Evolutionary conservation across 2,797 vertebrate genomes (phyloP).

Genomic region (Manis crassicaudata): DNA sequence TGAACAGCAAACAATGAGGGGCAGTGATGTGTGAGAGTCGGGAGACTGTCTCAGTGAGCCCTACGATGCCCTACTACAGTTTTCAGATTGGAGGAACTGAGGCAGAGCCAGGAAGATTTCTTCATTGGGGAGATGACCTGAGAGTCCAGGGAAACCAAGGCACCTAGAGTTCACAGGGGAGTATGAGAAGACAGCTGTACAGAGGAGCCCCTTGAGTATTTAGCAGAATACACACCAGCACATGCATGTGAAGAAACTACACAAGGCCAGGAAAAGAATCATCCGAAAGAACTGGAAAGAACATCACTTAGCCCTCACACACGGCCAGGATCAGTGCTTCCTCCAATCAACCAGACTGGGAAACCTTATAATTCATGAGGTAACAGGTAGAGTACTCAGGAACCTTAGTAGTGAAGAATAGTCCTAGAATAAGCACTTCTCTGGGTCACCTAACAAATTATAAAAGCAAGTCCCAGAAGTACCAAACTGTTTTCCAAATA

Average conservation of each 20-base stretch:
- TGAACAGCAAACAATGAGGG: background rate
- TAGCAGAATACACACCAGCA: background rate
- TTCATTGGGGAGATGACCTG: background rate
- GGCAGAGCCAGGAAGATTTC: background rate
- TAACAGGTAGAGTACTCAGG: background rate
- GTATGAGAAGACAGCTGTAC: background rate
- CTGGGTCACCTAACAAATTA: background rate
- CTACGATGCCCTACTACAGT: background rate
- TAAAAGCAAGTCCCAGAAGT: background rate
- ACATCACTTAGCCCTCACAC: background rate
- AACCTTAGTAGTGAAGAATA: background rate
- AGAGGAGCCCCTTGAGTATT: background rate
- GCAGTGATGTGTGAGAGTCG: background rate
- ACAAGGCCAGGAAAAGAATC: background rate
- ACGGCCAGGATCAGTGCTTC: background rate
- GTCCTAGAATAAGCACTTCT: background rate
- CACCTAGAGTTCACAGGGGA: background rate
- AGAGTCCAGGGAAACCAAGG: background rate
- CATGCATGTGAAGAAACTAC: background rate
- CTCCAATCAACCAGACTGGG: background rate
- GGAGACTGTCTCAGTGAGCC: background rate
- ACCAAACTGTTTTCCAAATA: background rate
- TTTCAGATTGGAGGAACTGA: background rate
- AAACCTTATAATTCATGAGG: background rate
- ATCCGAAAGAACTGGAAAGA: background rate